Percentiles rank a stretch among this genome's conserved stretches.
These are phyloP conservation scores for Psilopsiagon aurifrons DNA, from an alignment of 2,113 vertebrate genomes.

Conservation along the genomic window DNA sequence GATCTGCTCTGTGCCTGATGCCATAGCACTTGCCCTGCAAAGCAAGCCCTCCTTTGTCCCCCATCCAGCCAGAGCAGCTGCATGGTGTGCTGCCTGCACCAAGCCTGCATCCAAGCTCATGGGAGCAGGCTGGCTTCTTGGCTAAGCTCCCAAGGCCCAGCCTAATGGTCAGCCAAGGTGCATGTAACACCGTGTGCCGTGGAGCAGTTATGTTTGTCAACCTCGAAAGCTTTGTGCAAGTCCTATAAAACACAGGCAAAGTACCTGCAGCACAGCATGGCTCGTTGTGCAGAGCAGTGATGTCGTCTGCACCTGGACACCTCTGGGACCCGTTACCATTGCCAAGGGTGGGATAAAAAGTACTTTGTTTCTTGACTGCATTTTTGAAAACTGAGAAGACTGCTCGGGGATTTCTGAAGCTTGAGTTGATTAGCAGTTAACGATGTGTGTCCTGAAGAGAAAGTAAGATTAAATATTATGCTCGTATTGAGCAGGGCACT, in stretches of 20 bases:
- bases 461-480: conserved; percentile 73
- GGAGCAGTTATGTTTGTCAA: conserved; percentile 16
- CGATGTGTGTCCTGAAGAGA: conserved; percentile 77
- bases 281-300: not conserved
- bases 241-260: conserved; percentile 42
- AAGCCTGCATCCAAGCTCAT: not conserved
- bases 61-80: not conserved
- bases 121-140: not conserved
- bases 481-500: conserved; percentile 63
- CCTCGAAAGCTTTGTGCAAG: conserved; percentile 25
- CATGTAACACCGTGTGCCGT: not conserved
- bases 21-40: accelerated
- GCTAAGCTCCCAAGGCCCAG: not conserved
- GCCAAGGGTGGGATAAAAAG: conserved; percentile 63
- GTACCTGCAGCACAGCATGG: not conserved
- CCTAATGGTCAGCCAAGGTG: conserved; percentile 23
- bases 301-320: conserved; percentile 72
- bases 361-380: conserved; percentile 67
- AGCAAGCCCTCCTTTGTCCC: not conserved
- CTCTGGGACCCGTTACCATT: conserved; percentile 60
- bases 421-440: conserved; percentile 80
- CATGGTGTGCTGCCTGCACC: not conserved
- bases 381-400: conserved; percentile 75
- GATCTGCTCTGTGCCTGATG: not conserved
- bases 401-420: conserved; percentile 73